phyloP scores from a whole-genome alignment of 92 coral and sea anemone species.

The Virgularia gustaviana region DNA sequence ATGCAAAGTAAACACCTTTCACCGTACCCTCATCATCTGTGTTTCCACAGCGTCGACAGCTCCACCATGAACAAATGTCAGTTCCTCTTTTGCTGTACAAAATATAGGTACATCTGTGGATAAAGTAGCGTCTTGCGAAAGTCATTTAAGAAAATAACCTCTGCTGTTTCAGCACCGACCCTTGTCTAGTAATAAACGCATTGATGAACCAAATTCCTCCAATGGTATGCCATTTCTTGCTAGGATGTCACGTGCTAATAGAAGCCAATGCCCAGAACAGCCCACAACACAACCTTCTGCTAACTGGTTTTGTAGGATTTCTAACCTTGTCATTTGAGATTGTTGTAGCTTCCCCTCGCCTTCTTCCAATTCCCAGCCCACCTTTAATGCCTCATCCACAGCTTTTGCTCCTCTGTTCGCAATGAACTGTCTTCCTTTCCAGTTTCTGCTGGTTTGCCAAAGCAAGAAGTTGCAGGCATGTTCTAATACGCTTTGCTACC shows the following conservation, averaged over 20 bases:
- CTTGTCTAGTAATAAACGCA: neutral
- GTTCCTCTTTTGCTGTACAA: too few species aligned
- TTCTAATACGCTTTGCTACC: neutral
- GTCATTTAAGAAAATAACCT: conserved; percentile 13
- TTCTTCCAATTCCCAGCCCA: conserved; percentile 28
- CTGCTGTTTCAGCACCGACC: conserved; percentile 6
- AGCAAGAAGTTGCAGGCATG: conserved; percentile 4
- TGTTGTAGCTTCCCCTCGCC: neutral
- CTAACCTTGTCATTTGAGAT: neutral
- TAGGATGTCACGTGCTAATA: neutral
- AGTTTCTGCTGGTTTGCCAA: conserved; percentile 22
- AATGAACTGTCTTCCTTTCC: conserved; percentile 17
- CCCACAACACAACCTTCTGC: neutral
- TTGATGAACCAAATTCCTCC: neutral
- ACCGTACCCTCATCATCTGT: too few species aligned
- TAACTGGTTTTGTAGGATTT: neutral
- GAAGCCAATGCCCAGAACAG: neutral
- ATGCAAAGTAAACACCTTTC: too few species aligned
- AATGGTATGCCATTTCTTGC: neutral
- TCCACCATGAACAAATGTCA: too few species aligned
- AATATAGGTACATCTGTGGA: too few species aligned
- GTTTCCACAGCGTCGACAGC: too few species aligned
- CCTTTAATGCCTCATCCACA: conserved; percentile 4
- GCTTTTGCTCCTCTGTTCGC: neutral
- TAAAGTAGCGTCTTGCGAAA: conserved; percentile 15